These are phyloP conservation scores for Manis pentadactyla DNA, from an alignment of 2,797 vertebrate genomes.

Conservation along the genomic window DNA sequence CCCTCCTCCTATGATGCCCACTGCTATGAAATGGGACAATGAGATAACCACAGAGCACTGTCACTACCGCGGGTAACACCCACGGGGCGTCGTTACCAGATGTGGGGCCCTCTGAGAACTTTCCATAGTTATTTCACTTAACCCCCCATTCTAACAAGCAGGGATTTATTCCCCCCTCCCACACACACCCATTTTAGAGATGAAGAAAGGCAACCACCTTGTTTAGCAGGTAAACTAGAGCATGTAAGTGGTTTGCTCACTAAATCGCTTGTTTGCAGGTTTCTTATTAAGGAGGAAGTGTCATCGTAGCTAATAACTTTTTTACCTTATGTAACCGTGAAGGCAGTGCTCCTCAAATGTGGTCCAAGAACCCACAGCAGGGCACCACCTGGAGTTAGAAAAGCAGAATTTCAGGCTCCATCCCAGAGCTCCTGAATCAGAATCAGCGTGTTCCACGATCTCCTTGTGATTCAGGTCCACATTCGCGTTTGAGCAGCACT, in stretches of 20 bases:
- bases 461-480: background rate
- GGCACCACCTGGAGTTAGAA: background rate
- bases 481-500: background rate
- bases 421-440: background rate
- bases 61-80: background rate
- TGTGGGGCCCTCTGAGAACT: background rate
- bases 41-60: background rate
- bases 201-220: background rate
- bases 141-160: background rate
- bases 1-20: background rate
- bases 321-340: background rate
- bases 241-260: background rate
- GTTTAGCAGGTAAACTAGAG: background rate
- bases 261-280: background rate
- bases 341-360: background rate
- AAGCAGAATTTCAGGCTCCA: background rate
- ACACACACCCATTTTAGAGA: background rate
- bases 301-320: background rate
- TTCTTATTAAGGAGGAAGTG: background rate
- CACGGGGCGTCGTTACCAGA: background rate
- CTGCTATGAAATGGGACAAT: background rate
- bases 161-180: background rate
- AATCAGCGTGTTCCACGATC: background rate
- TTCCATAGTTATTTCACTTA: background rate
- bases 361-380: background rate